A percentile compares a stretch with the other conserved stretches of the same genome.
These are phyloP conservation scores for Scarus forsteni DNA, from an alignment of 2,797 vertebrate genomes.

Conservation along the genomic window DNA sequence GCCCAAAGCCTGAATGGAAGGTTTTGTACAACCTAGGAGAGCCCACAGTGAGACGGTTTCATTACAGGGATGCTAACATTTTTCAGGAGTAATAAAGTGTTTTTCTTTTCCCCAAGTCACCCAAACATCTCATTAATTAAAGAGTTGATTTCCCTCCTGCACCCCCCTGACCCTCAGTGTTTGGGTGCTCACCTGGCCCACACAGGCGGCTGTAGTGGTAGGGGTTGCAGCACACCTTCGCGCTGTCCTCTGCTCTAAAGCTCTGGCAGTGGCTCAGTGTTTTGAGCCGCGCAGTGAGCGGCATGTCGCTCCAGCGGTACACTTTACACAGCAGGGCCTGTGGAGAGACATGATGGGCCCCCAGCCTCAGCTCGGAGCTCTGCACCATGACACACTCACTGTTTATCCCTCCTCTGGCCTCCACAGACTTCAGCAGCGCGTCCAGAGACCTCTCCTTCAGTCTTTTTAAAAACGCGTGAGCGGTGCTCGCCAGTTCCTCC, in stretches of 20 bases:
- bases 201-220: conserved; percentile 97
- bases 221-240: conserved; percentile 94
- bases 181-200: conserved; percentile 91
- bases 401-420: conserved; percentile 91
- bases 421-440: conserved; percentile 91
- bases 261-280: conserved; percentile 91
- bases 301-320: conserved; percentile 96
- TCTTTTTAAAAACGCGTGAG: conserved; percentile 90
- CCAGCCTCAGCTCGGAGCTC: conserved; percentile 85
- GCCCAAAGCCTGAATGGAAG: too few relatives aligned
- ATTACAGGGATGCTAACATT: too few relatives aligned
- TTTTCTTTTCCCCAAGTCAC: too few relatives aligned
- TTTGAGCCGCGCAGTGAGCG: conserved; percentile 90
- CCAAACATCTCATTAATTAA: not conserved
- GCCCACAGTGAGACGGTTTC: too few relatives aligned
- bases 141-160: not conserved
- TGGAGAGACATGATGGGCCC: conserved; percentile 86
- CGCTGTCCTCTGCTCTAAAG: conserved; percentile 83
- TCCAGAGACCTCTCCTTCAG: conserved; percentile 93
- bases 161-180: fast-evolving
- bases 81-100: too few relatives aligned
- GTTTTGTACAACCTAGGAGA: too few relatives aligned
- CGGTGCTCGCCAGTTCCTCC: conserved; percentile 87
- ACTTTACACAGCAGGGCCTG: conserved; percentile 91
- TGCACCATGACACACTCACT: conserved; percentile 89